Base-by-base conservation (phyloP, 2,888 invertebrate genomes). In the Pycnomerus fuliginosus region DNA sequence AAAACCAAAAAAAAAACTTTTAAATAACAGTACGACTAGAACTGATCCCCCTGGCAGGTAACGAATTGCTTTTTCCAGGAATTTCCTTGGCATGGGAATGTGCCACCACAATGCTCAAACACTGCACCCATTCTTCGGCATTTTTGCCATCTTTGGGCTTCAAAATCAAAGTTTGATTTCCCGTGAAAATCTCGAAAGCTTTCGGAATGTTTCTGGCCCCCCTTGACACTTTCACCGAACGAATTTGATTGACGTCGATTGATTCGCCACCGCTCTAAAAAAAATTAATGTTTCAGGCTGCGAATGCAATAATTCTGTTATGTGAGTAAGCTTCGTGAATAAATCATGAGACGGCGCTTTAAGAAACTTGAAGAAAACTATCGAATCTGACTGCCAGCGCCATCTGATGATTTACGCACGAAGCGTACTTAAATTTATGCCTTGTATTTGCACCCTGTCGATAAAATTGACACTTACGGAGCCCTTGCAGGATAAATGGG, bases 71-170 rank as follows among this genome's bases (percentile, higher is more conserved):
- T 58, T 74, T 74, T 3, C 70, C 72, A 1, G 73, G 72, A 40
- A 73, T 50, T 54, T 80, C 81, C 20, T 80, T 69, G 0, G 85
- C 82, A 58, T 89, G 87, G 0, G 87, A 87, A 69, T 92, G 90
- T 0, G 94, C 93, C 7, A 95, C 90, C 2, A 92, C 94, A 50
- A 94, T 90, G 66, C 91, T 92, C 50, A 95, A 79, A 71, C 91
- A 94, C 72, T 95, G 94, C 29, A 94, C 91, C 93, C 96, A 96
- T 71, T 94, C 90, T 73, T 95, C 94, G 1, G 93, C 94, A 70
- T 94, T 90, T 73, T 90, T 91, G 28, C 91, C 90, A 68, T 93
- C 92, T 71, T 91, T 92, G 3, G 95, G 95, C 75, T 96, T 95
- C 56, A 96, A 80, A 62, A 94, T 90, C 55, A 93, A 83, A 5